These are phyloP conservation scores for Etia nguti DNA, from an alignment of 2,113 vertebrate species.

Conservation along the genomic window DNA sequence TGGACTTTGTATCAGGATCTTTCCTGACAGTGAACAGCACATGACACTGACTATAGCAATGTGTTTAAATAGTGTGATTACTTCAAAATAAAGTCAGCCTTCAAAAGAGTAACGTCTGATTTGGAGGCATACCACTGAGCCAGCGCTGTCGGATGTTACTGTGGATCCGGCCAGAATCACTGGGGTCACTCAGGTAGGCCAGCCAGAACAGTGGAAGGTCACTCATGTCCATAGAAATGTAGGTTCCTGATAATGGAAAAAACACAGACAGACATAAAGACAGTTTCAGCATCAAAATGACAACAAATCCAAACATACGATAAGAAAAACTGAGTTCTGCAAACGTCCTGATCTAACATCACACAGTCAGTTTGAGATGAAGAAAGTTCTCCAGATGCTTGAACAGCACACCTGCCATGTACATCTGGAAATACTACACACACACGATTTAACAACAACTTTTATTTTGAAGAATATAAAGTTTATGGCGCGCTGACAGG, in stretches of 20 bases:
- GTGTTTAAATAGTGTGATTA: neutral
- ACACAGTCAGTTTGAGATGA: neutral
- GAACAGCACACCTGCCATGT: neutral
- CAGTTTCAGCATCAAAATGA: neutral
- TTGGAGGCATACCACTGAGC: constrained; percentile 67
- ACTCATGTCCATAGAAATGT: constrained; percentile 70
- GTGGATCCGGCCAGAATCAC: constrained; percentile 81
- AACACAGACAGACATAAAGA: neutral
- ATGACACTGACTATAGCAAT: neutral
- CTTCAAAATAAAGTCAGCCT: neutral
- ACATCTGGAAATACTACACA: neutral
- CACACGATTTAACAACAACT: neutral
- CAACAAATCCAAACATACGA: neutral
- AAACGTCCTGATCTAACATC: neutral
- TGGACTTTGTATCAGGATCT: neutral
- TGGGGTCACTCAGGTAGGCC: constrained; percentile 78
- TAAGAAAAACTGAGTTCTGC: neutral
- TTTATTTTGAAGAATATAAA: neutral
- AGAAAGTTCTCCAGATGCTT: neutral
- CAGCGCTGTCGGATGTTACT: constrained; percentile 78
- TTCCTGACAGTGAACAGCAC: neutral
- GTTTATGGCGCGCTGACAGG: neutral
- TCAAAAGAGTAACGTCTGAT: neutral
- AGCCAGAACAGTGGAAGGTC: constrained; percentile 74
- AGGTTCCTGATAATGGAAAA: constrained; percentile 58